phyloP scores from a whole-genome alignment of 2,888 invertebrate genomes.

The Endotricha flammealis region DNA sequence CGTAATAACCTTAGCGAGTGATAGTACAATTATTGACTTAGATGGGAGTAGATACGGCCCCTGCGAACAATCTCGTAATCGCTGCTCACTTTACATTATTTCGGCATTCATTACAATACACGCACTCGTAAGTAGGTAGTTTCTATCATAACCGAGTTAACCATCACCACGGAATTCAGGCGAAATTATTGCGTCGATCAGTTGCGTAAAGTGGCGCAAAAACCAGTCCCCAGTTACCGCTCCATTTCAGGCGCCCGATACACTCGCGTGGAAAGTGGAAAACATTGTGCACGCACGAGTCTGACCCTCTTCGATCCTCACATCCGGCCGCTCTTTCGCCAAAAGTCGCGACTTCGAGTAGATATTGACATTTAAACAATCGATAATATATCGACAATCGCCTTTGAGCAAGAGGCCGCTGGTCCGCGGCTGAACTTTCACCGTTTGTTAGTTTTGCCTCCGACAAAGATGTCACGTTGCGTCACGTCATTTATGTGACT shows the following conservation, averaged over 20 bases:
- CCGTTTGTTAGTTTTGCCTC: constrained; percentile 58
- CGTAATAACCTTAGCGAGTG: constrained; percentile 4
- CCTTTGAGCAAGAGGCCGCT: constrained; percentile 22
- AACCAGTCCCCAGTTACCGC: constrained; percentile 60
- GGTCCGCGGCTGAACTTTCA: constrained; percentile 56
- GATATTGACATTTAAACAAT: constrained; percentile 34
- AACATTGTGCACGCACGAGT: constrained; percentile 25
- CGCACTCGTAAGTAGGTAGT: constrained; percentile 39
- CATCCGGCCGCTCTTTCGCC: constrained; percentile 18
- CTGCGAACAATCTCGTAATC: constrained; percentile 3
- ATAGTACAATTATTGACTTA: constrained; percentile 4
- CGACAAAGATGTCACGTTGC: constrained; percentile 51
- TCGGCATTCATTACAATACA: constrained; percentile 32
- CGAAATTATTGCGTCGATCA: constrained; percentile 57
- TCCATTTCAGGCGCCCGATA: constrained; percentile 51
- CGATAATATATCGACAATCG: constrained; percentile 26
- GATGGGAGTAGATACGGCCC: neutral
- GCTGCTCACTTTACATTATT: constrained; percentile 21
- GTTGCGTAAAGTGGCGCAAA: constrained; percentile 63
- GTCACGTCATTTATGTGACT: constrained; percentile 44
- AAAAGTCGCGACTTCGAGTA: constrained; percentile 15
- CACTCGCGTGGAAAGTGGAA: constrained; percentile 38
- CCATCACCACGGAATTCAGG: constrained; percentile 56
- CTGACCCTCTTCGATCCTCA: constrained; percentile 18
- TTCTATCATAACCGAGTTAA: constrained; percentile 61